phyloP scores from a whole-genome alignment of 2,113 vertebrate species.

The Sander vitreus region DNA sequence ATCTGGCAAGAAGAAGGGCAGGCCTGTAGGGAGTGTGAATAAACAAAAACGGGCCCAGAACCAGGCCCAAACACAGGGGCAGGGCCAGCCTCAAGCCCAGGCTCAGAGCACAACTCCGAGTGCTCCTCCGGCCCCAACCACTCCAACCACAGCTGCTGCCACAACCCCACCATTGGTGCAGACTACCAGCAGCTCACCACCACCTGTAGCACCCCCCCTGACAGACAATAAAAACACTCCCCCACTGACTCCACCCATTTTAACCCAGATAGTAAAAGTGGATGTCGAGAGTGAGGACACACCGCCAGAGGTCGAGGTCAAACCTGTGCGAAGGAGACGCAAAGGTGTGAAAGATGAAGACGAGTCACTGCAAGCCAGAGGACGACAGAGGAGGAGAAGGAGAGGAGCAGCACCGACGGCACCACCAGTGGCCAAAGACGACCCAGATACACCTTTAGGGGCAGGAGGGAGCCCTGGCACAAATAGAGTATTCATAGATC shows the following conservation, averaged over 20 bases:
- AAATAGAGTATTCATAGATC: constrained; percentile 66
- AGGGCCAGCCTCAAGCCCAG: constrained; percentile 67
- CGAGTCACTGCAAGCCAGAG: constrained; percentile 76
- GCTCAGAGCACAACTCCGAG: constrained; percentile 47
- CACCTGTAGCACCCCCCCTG: constrained; percentile 33
- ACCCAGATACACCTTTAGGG: constrained; percentile 66
- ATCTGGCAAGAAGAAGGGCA: constrained; percentile 97
- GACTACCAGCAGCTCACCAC: constrained; percentile 34
- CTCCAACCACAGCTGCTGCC: constrained; percentile 50
- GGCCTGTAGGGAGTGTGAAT: constrained; percentile 97
- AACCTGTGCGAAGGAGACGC: constrained; percentile 83
- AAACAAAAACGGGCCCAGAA: constrained; percentile 91
- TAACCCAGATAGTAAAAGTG: constrained; percentile 78
- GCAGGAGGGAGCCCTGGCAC: constrained; percentile 41
- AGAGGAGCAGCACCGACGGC: constrained; percentile 57
- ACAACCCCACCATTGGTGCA: constrained; percentile 38
- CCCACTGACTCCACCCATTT: constrained; percentile 66
- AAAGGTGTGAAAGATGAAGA: constrained; percentile 86
- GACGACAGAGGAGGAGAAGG: constrained; percentile 78
- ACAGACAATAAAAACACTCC: constrained; percentile 65
- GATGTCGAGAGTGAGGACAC: constrained; percentile 83
- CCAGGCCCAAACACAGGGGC: constrained; percentile 82
- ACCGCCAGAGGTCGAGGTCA: constrained; percentile 82
- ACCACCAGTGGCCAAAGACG: constrained; percentile 70
- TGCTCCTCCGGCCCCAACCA: constrained; percentile 38